These are phyloP conservation scores for Caiman crocodilus DNA, from an alignment of 2,797 vertebrate species.

Conservation along the genomic window DNA sequence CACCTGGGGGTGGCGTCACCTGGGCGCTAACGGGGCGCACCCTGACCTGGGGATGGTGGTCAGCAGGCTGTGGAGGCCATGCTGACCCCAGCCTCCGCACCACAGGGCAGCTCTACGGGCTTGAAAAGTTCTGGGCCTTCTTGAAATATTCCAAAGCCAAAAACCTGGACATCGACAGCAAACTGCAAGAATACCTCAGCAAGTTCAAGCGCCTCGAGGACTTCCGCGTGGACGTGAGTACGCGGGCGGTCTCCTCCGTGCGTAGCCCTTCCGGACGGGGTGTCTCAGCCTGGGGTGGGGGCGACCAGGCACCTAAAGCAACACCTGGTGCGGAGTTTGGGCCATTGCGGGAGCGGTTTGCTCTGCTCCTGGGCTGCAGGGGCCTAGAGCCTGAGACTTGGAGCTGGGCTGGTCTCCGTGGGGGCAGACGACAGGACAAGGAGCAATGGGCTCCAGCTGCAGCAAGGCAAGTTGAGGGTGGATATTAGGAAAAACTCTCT, in stretches of 20 bases:
- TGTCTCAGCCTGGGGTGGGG: fast-evolving
- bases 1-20: too few species aligned
- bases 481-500: too few species aligned
- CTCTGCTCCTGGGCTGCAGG: not conserved
- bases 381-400: not conserved
- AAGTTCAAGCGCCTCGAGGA: conserved; percentile 98
- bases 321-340: conserved; percentile 60
- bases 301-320: conserved; percentile 12
- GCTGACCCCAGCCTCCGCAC: not conserved
- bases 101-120: conserved; percentile 95
- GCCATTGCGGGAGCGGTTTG: not conserved
- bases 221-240: conserved; percentile 96
- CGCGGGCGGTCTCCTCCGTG: not conserved
- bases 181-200: conserved; percentile 93
- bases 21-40: too few species aligned
- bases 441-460: too few species aligned
- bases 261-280: not conserved
- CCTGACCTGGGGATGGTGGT: too few species aligned
- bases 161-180: conserved; percentile 93
- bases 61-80: not conserved
- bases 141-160: conserved; percentile 99
- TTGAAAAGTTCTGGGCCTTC: conserved; percentile 99
- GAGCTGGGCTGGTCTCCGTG: too few species aligned
- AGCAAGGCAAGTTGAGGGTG: too few species aligned
- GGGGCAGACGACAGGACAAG: too few species aligned